Conservation (phyloP, 2,888 invertebrate species). For the Acleris holmiana region DNA sequence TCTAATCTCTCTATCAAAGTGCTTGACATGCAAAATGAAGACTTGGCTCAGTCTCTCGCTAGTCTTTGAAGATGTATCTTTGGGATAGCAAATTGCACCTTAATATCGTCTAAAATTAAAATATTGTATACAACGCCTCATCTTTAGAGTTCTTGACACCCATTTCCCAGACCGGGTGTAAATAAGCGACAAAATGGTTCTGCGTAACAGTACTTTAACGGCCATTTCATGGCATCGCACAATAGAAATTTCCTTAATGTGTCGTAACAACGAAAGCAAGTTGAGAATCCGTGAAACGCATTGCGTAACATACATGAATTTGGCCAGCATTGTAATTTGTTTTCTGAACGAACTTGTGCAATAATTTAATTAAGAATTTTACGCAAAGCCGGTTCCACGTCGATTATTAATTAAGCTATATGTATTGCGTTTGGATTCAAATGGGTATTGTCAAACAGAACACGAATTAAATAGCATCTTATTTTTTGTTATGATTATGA, state of each 20-base stretch:
- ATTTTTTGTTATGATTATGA: too few species aligned
- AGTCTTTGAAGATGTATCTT: conserved; percentile 7
- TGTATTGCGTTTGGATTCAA: neutral
- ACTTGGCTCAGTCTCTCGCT: conserved; percentile 6
- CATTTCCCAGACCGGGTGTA: too few species aligned
- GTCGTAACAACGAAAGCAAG: conserved; percentile 63
- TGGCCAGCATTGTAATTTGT: conserved; percentile 39
- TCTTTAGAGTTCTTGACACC: too few species aligned
- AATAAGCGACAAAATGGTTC: neutral
- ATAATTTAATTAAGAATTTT: conserved; percentile 27
- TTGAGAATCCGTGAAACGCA: conserved; percentile 55
- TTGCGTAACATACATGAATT: conserved; percentile 53
- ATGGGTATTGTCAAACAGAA: neutral
- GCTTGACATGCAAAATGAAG: conserved; percentile 23
- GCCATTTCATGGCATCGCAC: conserved; percentile 32
- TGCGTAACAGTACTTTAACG: conserved; percentile 17
- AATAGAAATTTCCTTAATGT: conserved; percentile 48
- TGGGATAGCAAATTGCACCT: neutral
- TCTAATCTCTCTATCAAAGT: conserved; percentile 27
- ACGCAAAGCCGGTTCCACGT: conserved; percentile 20
- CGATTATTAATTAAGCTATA: conserved; percentile 8
- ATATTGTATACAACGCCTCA: neutral
- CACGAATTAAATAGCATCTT: neutral
- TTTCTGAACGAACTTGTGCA: conserved; percentile 31
- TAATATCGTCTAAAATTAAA: neutral